Base-by-base conservation (phyloP, 2,888 invertebrate genomes). In the Entomobrya proxima region DNA sequence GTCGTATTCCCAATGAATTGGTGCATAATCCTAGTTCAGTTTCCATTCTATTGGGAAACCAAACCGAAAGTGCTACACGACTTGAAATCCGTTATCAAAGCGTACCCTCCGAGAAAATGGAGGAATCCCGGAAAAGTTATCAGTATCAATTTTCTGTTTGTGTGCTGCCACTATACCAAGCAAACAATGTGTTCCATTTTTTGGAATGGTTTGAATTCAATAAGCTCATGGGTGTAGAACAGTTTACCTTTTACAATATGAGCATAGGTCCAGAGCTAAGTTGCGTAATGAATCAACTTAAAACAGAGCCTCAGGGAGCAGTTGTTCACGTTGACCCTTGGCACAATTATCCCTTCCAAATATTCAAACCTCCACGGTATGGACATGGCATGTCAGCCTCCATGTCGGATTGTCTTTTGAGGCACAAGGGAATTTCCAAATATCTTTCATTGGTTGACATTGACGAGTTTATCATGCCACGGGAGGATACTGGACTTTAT, bases 151-250 rank as follows among this genome's bases (percentile, higher is more conserved):
- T 85, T 24, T 69, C 85, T 0, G 15, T 47, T 0, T 85, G 85
- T 47, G 79, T 79, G 5, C 61, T 72, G 7, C 85, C 85, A 2
- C 21, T 72, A 11, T 85, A 58, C 21, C 11, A 58, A 4, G 79
- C 74, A n/a, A 61, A 79, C 18, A 37, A 79, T 15, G 79, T 79
- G 18, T 30, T 85, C 4, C 72, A 72, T 21, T 79, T 85, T 18
- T 2, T 79, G 15, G 85, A 85, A 44, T 85, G 85, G 85, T 32
- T 85, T 2, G 85, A 85, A 24, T 85, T 75, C 44, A 55, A 85
- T 35, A 76, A 58, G 24, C 18, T 85, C 32, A 85, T 85, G 85
- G 85, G 85, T 1, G 85, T 85, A 0, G 55, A 67, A 7, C 76
- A 80, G n/a, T 67, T 85, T 35, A 85, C 76, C 5, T 75, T 85